phyloP scores from a whole-genome alignment of 1,140 invertebrate species.

The Paramacrobiotus metropolitanus region DNA sequence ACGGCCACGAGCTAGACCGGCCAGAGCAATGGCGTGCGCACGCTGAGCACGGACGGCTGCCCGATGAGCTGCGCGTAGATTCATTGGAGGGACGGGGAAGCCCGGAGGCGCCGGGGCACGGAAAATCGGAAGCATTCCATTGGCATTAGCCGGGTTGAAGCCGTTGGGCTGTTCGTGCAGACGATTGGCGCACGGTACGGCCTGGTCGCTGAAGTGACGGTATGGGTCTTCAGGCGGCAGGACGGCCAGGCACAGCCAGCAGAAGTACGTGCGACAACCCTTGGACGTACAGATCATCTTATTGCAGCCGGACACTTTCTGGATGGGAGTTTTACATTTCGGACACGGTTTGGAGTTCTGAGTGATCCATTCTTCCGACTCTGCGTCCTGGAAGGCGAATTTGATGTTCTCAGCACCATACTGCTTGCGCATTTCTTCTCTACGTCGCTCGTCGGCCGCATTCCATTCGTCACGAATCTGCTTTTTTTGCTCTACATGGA shows the following conservation, averaged over 20 bases:
- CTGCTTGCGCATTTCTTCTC: neutral
- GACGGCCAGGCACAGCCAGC: neutral
- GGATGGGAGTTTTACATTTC: neutral
- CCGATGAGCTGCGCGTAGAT: no score
- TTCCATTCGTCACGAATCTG: constrained; percentile 4
- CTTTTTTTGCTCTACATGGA: neutral
- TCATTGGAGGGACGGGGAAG: no score
- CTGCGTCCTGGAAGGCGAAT: neutral
- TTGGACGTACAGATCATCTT: constrained; percentile 2
- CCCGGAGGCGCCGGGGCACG: no score
- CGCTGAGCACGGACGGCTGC: no score
- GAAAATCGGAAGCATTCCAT: no score
- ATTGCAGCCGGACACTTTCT: neutral
- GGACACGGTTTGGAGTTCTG: neutral
- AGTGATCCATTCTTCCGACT: constrained; percentile 3
- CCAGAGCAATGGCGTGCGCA: no score
- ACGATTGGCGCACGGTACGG: no score
- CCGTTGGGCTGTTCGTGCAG: no score
- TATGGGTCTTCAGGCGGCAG: neutral
- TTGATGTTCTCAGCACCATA: neutral
- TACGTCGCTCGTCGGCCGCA: neutral
- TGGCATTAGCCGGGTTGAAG: no score
- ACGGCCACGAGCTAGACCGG: no score
- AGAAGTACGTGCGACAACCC: neutral
- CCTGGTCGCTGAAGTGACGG: neutral